Percentiles rank a stretch among this genome's conserved stretches.
phyloP scores from a whole-genome alignment of 64 coral and sea anemone genomes.

The Montipora capricornis region DNA sequence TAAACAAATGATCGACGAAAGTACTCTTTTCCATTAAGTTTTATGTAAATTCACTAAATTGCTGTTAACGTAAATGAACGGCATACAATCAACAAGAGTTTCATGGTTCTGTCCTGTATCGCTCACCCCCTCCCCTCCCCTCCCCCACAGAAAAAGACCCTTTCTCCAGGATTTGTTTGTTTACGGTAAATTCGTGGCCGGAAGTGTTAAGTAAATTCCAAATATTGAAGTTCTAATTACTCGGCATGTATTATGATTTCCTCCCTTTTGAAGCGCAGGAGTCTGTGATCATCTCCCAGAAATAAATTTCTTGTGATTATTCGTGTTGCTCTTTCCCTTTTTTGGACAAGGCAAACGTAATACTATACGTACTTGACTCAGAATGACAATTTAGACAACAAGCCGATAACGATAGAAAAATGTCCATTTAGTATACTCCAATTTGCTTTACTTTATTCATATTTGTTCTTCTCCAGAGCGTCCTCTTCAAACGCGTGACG shows the following conservation, averaged over 20 bases:
- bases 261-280: neutral
- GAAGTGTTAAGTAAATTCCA: neutral
- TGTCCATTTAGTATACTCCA: neutral
- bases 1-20: no score
- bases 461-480: neutral
- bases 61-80: no score
- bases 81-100: no score
- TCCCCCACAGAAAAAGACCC: no score
- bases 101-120: no score
- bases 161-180: no score
- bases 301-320: constrained; percentile 30
- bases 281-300: neutral
- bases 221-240: neutral
- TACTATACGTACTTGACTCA: constrained; percentile 12
- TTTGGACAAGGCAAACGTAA: no score
- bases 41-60: no score
- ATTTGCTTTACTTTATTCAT: neutral
- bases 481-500: neutral
- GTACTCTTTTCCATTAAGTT: no score
- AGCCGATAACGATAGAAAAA: constrained; percentile 15
- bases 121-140: no score
- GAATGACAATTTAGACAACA: constrained; percentile 56
- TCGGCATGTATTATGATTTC: neutral
- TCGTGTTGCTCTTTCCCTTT: constrained; percentile 31
- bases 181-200: neutral